Evolutionary conservation across 2,888 invertebrate species (phyloP).

Genomic region (Cepaea hortensis): DNA sequence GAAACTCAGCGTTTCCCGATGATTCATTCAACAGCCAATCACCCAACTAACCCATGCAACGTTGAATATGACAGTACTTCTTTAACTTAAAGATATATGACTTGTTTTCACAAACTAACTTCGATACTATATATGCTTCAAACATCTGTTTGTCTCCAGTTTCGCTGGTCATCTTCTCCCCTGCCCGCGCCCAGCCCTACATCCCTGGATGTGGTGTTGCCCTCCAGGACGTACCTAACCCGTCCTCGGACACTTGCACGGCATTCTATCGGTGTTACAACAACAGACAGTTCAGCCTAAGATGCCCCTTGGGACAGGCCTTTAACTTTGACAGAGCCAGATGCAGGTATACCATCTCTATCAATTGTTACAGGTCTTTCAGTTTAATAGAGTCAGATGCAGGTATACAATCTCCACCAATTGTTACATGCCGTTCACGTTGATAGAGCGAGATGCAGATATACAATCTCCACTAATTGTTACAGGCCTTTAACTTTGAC

Average conservation of each 20-base stretch:
- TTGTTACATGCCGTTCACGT: too few relatives aligned
- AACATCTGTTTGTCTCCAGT: background rate
- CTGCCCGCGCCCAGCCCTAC: background rate
- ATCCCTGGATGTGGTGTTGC: conserved; percentile 24
- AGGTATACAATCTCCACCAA: too few relatives aligned
- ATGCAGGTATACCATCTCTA: conserved; percentile 34
- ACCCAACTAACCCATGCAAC: too few relatives aligned
- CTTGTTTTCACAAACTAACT: background rate
- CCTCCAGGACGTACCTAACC: conserved; percentile 46
- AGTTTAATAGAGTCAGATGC: too few relatives aligned
- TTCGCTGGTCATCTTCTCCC: background rate
- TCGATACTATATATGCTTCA: background rate
- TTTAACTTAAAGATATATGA: background rate
- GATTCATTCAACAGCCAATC: too few relatives aligned
- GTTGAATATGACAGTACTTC: too few relatives aligned
- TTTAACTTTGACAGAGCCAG: conserved; percentile 44
- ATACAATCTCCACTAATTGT: too few relatives aligned
- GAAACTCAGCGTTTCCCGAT: too few relatives aligned
- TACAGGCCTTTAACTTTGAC: conserved; percentile 38
- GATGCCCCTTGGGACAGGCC: conserved; percentile 43
- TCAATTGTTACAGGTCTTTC: too few relatives aligned
- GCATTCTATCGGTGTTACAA: conserved; percentile 45
- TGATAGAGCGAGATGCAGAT: too few relatives aligned
- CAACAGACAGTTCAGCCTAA: conserved; percentile 34
- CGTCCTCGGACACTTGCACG: conserved; percentile 45